These are phyloP conservation scores for Acropternis orthonyx DNA, from an alignment of 2,797 vertebrate species.

Conservation along the genomic window DNA sequence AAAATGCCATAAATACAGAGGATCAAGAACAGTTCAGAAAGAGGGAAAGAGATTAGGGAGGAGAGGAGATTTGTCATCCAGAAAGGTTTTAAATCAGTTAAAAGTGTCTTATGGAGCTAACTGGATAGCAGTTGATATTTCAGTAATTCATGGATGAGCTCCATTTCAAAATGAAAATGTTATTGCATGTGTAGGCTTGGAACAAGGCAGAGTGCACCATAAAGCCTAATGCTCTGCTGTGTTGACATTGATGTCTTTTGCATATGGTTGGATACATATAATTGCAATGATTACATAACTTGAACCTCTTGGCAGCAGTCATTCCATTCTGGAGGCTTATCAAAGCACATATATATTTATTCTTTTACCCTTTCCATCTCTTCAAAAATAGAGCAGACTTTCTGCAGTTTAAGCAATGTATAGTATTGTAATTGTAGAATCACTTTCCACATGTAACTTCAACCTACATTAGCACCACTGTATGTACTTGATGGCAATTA, in stretches of 20 bases:
- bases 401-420: background rate
- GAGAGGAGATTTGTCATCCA: background rate
- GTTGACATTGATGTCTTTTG: background rate
- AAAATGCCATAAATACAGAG: background rate
- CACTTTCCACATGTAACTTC: slow-evolving; percentile 7
- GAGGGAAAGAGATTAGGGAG: background rate
- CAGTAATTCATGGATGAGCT: background rate
- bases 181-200: background rate
- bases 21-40: background rate
- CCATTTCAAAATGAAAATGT: background rate
- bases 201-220: background rate
- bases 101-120: background rate
- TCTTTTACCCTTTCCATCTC: background rate
- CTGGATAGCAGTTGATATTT: background rate
- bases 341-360: background rate
- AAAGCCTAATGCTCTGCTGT: background rate
- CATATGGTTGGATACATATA: background rate
- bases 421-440: background rate
- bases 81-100: background rate
- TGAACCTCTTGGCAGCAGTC: background rate
- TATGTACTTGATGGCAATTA: slow-evolving; percentile 37
- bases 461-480: background rate
- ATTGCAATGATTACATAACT: background rate
- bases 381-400: background rate
- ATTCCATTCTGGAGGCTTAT: background rate